Evolutionary conservation across 35 echinoderm and acorn worm species (phyloP).

Genomic region (Lytechinus variegatus): DNA sequence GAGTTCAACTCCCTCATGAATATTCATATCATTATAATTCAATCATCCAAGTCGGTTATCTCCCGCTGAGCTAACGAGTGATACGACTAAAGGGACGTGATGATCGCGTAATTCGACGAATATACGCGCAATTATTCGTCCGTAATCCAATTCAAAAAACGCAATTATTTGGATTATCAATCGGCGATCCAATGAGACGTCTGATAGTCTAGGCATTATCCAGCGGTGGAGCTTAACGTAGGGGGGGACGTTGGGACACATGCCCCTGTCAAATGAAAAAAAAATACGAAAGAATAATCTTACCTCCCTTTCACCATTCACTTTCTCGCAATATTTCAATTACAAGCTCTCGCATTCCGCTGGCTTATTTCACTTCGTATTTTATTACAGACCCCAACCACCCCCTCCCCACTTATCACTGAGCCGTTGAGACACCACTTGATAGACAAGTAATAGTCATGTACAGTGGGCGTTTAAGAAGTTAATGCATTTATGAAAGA

Average conservation of each 20-base stretch:
- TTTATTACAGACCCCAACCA: not conserved
- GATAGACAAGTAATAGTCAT: not conserved
- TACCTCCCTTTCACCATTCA: not conserved
- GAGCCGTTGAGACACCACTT: not conserved
- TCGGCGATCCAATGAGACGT: conserved; percentile 8
- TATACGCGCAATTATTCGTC: conserved; percentile 1
- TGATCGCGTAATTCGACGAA: not conserved
- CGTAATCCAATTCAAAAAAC: conserved; percentile 3
- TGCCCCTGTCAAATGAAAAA: not conserved
- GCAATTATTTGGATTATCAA: conserved; percentile 14
- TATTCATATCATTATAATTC: not conserved
- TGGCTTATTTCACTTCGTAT: not conserved
- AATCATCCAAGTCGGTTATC: not conserved
- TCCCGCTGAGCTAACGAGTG: not conserved
- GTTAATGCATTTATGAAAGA: not conserved
- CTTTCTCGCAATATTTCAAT: not conserved
- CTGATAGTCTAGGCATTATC: not conserved
- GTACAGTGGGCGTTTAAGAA: not conserved
- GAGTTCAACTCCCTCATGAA: not conserved
- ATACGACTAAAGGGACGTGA: not conserved
- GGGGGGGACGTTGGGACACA: not conserved
- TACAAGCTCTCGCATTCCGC: not conserved
- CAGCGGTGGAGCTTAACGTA: not conserved
- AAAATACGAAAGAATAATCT: too few species aligned
- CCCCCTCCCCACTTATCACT: not conserved